Base-by-base conservation (phyloP, 1,140 invertebrate genomes). In the Lepidostoma basale region DNA sequence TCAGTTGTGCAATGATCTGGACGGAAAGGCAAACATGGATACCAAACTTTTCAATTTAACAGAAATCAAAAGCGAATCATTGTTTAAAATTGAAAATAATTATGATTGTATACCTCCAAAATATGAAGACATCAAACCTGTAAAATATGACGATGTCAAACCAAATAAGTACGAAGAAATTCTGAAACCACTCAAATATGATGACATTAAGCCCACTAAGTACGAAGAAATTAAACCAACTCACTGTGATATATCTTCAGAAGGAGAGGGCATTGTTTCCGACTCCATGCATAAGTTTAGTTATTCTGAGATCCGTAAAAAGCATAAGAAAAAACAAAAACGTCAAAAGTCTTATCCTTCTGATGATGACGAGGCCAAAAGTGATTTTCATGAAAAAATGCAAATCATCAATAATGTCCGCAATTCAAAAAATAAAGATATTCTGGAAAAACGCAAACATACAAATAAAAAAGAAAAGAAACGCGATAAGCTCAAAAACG, bases 261-360 rank as follows among this genome's bases (percentile, higher is more conserved):
- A 83, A 76, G 84, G 80, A 67, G 85, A 86, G 74, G 81, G 78
- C 1, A 73, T 77, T 42, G 65, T 74, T 52, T 77, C 75, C 22
- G 79, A 76, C 68, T 60, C 47, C 16, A 39, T 72, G n/a, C 54
- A 67, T 62, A 73, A 73, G 66, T 54, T 44, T 16, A 77, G 74
- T 71, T 54, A 59, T 64, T 71, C 77, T 22, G 88, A 89, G 73
- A 75, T 83, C 25, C 81, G 89, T 3, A 92, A 90, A 74, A 92
- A 92, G 74, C 91, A 93, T 73, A 92, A 92, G 76, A 93, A 93
- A 79, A 93, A 92, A 74, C 90, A 92, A 75, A 92, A 91, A 75
- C 87, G 89, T 3, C 86, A 89, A 59, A 93, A 92, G 75, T 87
- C 85, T 69, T 86, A 85, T 1, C 79, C 86, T 16, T 86, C 85